Conservation (phyloP, 2,888 invertebrate species). For the Chironomus riparius region DNA sequence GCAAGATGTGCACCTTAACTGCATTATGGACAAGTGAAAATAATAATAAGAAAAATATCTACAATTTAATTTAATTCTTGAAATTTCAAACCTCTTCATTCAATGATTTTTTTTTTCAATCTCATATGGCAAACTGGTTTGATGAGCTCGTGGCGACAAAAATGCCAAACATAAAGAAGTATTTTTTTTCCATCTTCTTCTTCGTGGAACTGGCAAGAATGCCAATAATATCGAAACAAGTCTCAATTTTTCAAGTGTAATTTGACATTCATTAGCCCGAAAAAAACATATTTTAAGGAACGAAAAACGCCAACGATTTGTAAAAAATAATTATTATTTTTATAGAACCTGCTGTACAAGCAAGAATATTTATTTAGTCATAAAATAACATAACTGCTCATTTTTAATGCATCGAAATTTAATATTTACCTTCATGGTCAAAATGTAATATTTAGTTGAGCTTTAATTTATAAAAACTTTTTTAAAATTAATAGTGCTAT, state of each 20-base stretch:
- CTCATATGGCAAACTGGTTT: not conserved
- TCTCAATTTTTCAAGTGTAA: constrained; percentile 13
- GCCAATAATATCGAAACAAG: not conserved
- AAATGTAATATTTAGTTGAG: not conserved
- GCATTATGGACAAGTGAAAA: not conserved
- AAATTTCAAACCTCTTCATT: not conserved
- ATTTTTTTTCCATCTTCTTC: too few species aligned
- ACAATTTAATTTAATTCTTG: not conserved
- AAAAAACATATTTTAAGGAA: not conserved
- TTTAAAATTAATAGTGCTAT: too few species aligned
- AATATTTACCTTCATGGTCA: constrained; percentile 19
- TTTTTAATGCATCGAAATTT: not conserved
- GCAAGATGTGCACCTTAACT: not conserved
- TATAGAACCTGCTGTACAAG: not conserved
- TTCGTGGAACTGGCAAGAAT: not conserved
- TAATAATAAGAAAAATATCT: not conserved
- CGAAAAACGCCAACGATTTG: not conserved
- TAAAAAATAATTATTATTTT: not conserved
- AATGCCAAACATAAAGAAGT: not conserved
- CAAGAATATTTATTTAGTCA: too few species aligned
- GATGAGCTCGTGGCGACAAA: constrained; percentile 14
- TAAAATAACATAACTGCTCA: too few species aligned
- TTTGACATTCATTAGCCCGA: constrained; percentile 11
- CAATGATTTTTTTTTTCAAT: not conserved
- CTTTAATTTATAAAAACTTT: too few species aligned